Base-by-base conservation (phyloP, 2,888 invertebrate species). In the Amblyjoppa proteus region DNA sequence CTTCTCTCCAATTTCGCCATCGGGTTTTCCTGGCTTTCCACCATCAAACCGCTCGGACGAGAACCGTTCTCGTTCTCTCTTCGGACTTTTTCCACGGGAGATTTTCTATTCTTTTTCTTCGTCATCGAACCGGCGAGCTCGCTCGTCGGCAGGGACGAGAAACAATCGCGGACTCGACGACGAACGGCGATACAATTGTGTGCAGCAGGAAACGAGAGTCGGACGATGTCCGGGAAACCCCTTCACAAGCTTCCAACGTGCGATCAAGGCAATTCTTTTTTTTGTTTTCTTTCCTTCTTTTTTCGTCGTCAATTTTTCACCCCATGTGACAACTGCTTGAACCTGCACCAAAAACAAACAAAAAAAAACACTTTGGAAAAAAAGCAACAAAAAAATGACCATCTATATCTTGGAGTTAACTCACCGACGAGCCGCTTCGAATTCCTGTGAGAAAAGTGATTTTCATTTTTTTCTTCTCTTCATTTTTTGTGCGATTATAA, bases 381-480 rank as follows among this genome's bases (percentile, higher is more conserved):
- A 71, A 31, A 28, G n/a, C 16, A 34, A 11, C 9, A 25, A 45
- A 28, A 69, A 70, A 45, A 45, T 25, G n/a, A 41, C 31, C 64
- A 2, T 58, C 20, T n/a, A 58, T 74, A 56, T 58, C 25, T 38
- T 41, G 20, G 41, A 58, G 58, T 74, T 41, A 49, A 70, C 53
- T 28, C 5, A 71, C 31, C 34, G 25, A 73, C 34, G 41, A 73
- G 66, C 66, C 66, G 71, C 64, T 80, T n/a, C 25, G 16, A 74
- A 45, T 74, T 53, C 1, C 41, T 56, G 56, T 41, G 88, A 82
- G 80, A 88, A 85, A 16, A 87, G 83, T 89, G 90, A 88, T 89
- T 89, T 89, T 89, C 89, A 13, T 13, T 4, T 45, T 41, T 56
- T 64, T 51, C 66, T n/a, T 9, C 41, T 80, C 7, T 9, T 41